Conservation (phyloP, 2,888 invertebrate species). For the Platycnemis pennipes region DNA sequence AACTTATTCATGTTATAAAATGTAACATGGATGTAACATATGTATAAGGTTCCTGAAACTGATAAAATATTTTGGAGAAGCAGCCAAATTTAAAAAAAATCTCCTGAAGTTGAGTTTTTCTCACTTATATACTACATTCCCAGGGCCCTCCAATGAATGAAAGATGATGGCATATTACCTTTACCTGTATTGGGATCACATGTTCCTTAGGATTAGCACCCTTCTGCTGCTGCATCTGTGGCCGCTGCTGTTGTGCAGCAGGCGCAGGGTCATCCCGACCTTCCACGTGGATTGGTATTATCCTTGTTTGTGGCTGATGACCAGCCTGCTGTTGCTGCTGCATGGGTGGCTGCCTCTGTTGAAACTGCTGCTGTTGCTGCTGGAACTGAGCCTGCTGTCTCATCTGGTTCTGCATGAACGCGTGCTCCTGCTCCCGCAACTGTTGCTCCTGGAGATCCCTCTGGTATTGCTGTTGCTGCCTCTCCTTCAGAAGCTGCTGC, state of each 20-base stretch:
- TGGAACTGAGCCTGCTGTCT: conserved; percentile 70
- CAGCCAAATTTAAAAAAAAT: too few species aligned
- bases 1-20: too few species aligned
- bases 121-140: too few species aligned
- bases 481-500: conserved; percentile 73
- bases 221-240: conserved; percentile 55
- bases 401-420: conserved; percentile 74
- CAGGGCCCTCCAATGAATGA: too few species aligned
- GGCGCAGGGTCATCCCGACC: conserved; percentile 45
- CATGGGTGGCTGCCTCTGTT: conserved; percentile 75
- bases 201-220: conserved; percentile 10
- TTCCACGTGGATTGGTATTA: conserved; percentile 84
- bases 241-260: conserved; percentile 73
- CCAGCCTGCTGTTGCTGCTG: conserved; percentile 79
- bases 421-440: conserved; percentile 74
- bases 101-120: too few species aligned
- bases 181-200: conserved; percentile 57
- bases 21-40: too few species aligned
- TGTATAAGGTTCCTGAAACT: too few species aligned
- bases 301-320: conserved; percentile 80
- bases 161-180: neutral
- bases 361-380: conserved; percentile 75
- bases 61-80: too few species aligned
- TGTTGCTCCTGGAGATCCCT: conserved; percentile 75
- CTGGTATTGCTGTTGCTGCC: conserved; percentile 72